phyloP scores from a whole-genome alignment of 2,888 invertebrate species.

The Drosophila rellima region DNA sequence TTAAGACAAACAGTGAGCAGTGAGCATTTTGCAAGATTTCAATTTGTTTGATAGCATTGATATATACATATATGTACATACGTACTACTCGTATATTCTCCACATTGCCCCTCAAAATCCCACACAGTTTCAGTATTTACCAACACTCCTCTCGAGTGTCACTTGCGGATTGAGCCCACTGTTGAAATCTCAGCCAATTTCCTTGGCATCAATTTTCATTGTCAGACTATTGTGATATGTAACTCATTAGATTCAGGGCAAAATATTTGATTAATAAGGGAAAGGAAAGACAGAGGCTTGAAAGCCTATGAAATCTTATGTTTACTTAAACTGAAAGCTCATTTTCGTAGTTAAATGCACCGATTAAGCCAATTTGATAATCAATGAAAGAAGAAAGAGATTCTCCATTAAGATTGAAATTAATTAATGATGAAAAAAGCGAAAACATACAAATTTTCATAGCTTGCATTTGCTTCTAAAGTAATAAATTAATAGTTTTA shows the following conservation, averaged over 20 bases:
- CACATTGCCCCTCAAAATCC: background rate
- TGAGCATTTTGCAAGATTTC: slow-evolving; percentile 74
- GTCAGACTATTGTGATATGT: slow-evolving; percentile 23
- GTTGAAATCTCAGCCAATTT: slow-evolving; percentile 31
- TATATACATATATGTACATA: background rate
- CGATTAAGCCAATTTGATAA: background rate
- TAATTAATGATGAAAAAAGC: too few relatives aligned
- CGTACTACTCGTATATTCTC: too few relatives aligned
- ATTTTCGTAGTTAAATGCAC: background rate
- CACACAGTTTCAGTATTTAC: background rate
- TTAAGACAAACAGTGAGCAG: slow-evolving; percentile 58
- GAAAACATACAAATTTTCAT: too few relatives aligned
- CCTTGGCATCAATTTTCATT: slow-evolving; percentile 26
- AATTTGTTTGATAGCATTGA: slow-evolving; percentile 73
- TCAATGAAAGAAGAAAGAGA: background rate
- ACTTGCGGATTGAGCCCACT: slow-evolving; percentile 25
- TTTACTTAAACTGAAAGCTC: background rate
- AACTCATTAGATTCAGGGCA: background rate
- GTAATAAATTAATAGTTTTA: too few relatives aligned
- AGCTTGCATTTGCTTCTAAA: too few relatives aligned
- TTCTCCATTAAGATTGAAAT: background rate
- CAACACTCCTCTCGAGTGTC: slow-evolving; percentile 24
- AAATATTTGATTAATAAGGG: slow-evolving; percentile 15
- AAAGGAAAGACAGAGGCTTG: background rate
- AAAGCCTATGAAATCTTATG: background rate